These are phyloP conservation scores for Sciaenops ocellatus DNA, from an alignment of 2,797 vertebrate genomes.

Conservation along the genomic window DNA sequence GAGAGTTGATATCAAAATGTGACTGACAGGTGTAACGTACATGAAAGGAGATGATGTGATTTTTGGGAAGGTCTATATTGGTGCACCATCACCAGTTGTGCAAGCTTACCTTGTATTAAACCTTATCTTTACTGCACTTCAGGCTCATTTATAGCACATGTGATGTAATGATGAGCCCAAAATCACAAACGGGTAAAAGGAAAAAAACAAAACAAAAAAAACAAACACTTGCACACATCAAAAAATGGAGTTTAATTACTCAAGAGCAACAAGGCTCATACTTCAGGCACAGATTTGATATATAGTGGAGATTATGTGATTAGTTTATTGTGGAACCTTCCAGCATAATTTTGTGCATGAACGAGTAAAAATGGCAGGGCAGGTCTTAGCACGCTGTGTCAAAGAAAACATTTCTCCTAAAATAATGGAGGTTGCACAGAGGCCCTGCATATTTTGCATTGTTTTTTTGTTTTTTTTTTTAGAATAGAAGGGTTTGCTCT, in stretches of 20 bases:
- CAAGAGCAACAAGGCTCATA: not conserved
- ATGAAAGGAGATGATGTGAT: constrained; percentile 26
- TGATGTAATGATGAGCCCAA: constrained; percentile 9
- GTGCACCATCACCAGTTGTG: constrained; percentile 7
- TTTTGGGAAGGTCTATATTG: constrained; percentile 3
- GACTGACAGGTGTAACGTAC: constrained; percentile 33
- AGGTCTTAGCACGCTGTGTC: not conserved
- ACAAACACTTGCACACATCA: not conserved
- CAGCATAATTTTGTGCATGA: not conserved
- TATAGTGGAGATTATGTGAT: not conserved
- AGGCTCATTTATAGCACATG: not conserved
- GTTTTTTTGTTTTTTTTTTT: too few relatives aligned
- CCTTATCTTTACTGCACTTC: not conserved
- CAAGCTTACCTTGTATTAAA: constrained; percentile 14
- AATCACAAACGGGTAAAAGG: not conserved
- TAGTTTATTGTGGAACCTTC: not conserved
- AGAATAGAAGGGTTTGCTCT: not conserved
- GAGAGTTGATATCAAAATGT: constrained; percentile 34
- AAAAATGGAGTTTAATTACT: not conserved
- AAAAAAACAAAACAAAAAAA: too few relatives aligned
- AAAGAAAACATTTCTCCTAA: not conserved
- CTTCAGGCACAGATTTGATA: not conserved
- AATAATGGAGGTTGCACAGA: not conserved
- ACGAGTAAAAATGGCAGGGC: not conserved
- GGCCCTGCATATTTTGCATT: not conserved